Evolutionary conservation across 2,888 invertebrate genomes (phyloP).

Genomic region (Laspeyria flexula): DNA sequence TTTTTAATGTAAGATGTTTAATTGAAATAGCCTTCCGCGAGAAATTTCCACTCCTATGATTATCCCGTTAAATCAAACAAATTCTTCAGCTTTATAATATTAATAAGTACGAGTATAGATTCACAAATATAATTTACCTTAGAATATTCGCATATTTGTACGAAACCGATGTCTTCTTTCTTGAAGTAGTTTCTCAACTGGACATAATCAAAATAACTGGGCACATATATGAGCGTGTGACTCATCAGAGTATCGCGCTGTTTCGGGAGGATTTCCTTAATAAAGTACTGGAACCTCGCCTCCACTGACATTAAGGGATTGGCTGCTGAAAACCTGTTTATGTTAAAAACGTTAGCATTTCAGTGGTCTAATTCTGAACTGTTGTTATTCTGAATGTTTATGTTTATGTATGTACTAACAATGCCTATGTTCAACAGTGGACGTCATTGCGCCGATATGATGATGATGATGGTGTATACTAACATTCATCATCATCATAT

Average conservation of each 20-base stretch:
- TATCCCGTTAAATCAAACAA: too few relatives aligned
- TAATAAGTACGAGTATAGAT: neutral
- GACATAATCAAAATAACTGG: conserved; percentile 98
- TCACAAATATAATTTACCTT: conserved; percentile 84
- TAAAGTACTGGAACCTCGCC: conserved; percentile 93
- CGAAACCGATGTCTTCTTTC: conserved; percentile 94
- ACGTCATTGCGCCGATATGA: too few relatives aligned
- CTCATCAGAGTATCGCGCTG: conserved; percentile 92
- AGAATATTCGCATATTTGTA: conserved; percentile 97
- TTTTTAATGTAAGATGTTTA: too few relatives aligned
- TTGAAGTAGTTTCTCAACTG: conserved; percentile 96
- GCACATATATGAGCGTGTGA: conserved; percentile 95
- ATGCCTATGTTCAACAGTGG: too few relatives aligned
- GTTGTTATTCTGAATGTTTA: too few relatives aligned
- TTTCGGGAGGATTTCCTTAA: conserved; percentile 92
- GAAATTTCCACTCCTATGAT: too few relatives aligned
- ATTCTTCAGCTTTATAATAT: neutral
- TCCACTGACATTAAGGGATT: conserved; percentile 89
- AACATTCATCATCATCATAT: too few relatives aligned
- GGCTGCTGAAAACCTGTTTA: conserved; percentile 87
- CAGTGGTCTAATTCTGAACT: too few relatives aligned
- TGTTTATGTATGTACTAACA: too few relatives aligned
- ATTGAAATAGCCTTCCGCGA: too few relatives aligned
- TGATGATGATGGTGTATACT: too few relatives aligned
- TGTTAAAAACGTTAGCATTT: too few relatives aligned